These are phyloP conservation scores for Hemistola chrysoprasaria DNA, from an alignment of 2,888 invertebrate genomes.

Conservation along the genomic window DNA sequence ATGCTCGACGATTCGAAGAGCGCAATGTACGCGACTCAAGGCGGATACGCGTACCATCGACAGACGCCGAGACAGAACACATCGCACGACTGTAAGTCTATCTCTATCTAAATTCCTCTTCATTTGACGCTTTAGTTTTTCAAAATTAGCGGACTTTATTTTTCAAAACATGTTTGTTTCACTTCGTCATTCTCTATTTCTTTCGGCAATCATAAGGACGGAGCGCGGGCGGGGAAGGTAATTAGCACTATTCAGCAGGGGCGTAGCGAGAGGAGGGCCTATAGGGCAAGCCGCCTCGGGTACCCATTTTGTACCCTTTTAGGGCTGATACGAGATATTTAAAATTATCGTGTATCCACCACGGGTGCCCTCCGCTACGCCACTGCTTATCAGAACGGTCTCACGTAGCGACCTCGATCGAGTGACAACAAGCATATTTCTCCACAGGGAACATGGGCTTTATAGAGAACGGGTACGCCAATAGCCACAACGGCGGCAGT, in stretches of 20 bases:
- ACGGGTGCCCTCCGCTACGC: background rate
- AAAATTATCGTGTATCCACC: too few species aligned
- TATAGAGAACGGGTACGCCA: constrained; percentile 95
- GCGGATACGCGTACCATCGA: constrained; percentile 92
- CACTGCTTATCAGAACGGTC: background rate
- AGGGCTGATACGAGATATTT: too few species aligned
- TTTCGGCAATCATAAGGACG: constrained; percentile 54
- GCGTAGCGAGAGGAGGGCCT: too few species aligned
- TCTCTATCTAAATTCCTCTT: constrained; percentile 1
- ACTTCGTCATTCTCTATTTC: constrained; percentile 39
- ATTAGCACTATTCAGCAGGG: constrained; percentile 19
- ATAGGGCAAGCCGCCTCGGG: too few species aligned
- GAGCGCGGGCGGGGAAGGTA: constrained; percentile 55
- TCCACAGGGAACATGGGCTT: constrained; percentile 87
- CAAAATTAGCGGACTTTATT: constrained; percentile 9
- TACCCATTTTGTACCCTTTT: too few species aligned
- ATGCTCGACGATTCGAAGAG: constrained; percentile 92
- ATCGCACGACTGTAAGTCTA: constrained; percentile 90
- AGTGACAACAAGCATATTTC: too few species aligned
- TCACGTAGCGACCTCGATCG: too few species aligned
- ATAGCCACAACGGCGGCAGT: constrained; percentile 97
- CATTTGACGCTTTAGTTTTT: constrained; percentile 21
- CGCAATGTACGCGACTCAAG: constrained; percentile 91
- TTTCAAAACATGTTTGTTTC: constrained; percentile 27
- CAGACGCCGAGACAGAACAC: constrained; percentile 86